Base-by-base conservation (phyloP, 1,140 invertebrate species). In the Caerostris extrusa region DNA sequence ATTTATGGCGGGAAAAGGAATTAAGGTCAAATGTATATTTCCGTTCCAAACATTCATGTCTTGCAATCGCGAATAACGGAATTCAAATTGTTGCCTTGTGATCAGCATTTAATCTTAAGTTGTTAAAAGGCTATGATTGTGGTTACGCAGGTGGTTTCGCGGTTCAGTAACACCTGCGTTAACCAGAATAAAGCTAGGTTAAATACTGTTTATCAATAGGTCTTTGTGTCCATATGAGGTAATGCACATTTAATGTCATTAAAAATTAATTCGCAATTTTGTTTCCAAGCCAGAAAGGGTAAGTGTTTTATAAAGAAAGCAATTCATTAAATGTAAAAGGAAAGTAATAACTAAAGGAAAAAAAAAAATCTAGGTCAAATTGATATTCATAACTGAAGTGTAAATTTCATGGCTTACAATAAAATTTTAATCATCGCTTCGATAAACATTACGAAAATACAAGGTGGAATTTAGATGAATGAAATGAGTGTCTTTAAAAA, bases 1-100 rank as follows among this genome's bases (percentile, higher is more conserved):
- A 71, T 10, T 10, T 8, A 8, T 50, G 7, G 69, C 69, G 8
- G 69, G n/a, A 71, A 34, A 71, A 7, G 6, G 19, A 71, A 71
- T 71, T 71, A 71, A 71, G 69, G 69, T 71, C 69, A 71, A 50
- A 71, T 34, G 7, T 34, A 34, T 71, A 34, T 71, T 71, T 71
- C 67, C 67, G 67, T 69, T 69, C n/a, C 19, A 69, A 71, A 3
- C 6, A 71, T 71, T 71, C 69, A 71, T 3, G 69, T 71, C 69
- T 71, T 34, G 69, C 19, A 3, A 34, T 19, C 3, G 2, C 7
- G 34, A 71, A 71, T 71, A 71, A 34, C 69, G 69, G 67, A 19
- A 71, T 34, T 71, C 69, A 7, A 71, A 34, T 34, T 34, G 34
- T 71, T n/a, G 50, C 50, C 50, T 71, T 71, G 69, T 7, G 69